Percentiles rank a stretch among this genome's conserved stretches.
These are phyloP conservation scores for Harpagoxenus sublaevis DNA, from an alignment of 2,888 invertebrate genomes.

Conservation along the genomic window DNA sequence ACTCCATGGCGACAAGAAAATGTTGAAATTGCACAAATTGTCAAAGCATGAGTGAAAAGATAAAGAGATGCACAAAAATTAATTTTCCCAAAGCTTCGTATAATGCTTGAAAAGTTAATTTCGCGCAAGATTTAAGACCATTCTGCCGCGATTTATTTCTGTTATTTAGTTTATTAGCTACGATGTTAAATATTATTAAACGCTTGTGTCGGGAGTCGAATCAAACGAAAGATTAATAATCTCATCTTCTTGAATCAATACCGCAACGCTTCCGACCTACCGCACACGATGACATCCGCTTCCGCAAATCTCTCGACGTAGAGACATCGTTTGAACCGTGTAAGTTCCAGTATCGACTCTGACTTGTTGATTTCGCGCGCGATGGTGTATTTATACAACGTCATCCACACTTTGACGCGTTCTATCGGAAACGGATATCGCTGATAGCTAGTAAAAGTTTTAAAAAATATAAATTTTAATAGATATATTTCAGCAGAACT, in stretches of 20 bases:
- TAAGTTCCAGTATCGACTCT: constrained; percentile 44
- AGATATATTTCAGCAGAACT: not conserved
- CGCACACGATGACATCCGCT: constrained; percentile 29
- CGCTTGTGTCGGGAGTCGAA: not conserved
- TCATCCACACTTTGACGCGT: constrained; percentile 37
- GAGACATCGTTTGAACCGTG: constrained; percentile 22
- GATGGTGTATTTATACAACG: constrained; percentile 43
- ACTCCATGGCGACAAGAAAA: not conserved
- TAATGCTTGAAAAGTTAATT: constrained; percentile 9
- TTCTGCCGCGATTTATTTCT: not conserved
- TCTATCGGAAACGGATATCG: constrained; percentile 44
- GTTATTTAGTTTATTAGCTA: constrained; percentile 5
- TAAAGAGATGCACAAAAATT: not conserved
- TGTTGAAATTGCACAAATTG: not conserved
- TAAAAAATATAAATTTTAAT: constrained; percentile 27
- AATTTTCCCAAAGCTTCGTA: not conserved
- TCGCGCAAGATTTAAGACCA: not conserved
- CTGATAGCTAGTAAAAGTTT: not conserved
- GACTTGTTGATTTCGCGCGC: constrained; percentile 51
- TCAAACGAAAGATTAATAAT: constrained; percentile 38
- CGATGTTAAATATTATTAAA: constrained; percentile 23
- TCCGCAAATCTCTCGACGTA: constrained; percentile 33
- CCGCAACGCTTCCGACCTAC: constrained; percentile 8
- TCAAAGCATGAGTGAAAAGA: not conserved
- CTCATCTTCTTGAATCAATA: constrained; percentile 37